Percentiles rank a stretch among this genome's conserved stretches.
These are phyloP conservation scores for Chirona hameri DNA, from an alignment of 2,888 invertebrate species.

Conservation along the genomic window DNA sequence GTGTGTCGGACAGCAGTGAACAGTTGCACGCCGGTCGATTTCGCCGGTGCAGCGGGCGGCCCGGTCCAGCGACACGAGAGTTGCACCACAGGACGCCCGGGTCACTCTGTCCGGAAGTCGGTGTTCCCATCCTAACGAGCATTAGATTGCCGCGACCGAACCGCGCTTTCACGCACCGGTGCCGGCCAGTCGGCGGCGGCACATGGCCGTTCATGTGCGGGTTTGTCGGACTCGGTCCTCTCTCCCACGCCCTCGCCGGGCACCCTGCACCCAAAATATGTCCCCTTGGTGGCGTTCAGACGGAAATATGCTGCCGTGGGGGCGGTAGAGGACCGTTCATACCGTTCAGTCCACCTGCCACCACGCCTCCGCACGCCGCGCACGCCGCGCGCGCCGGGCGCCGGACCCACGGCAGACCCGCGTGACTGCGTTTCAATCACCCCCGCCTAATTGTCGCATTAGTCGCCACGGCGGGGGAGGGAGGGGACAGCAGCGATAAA, in stretches of 20 bases:
- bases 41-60: too few relatives aligned
- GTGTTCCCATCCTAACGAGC: too few relatives aligned
- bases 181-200: too few relatives aligned
- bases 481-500: not conserved
- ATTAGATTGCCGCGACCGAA: too few relatives aligned
- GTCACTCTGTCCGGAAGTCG: too few relatives aligned
- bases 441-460: not conserved
- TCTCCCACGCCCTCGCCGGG: not conserved
- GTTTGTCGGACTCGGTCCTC: not conserved
- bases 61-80: too few relatives aligned
- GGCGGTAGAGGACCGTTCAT: not conserved
- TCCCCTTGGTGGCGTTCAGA: not conserved
- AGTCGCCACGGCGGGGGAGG: not conserved
- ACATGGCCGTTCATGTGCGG: too few relatives aligned
- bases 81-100: too few relatives aligned
- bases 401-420: too few relatives aligned
- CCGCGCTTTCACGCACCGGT: too few relatives aligned
- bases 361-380: not conserved
- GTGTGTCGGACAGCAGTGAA: too few relatives aligned
- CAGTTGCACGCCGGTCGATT: too few relatives aligned
- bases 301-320: not conserved
- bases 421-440: not conserved
- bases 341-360: not conserved
- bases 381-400: not conserved
- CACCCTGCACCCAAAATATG: not conserved